These are phyloP conservation scores for Anabacerthia variegaticeps DNA, from an alignment of 2,797 vertebrate genomes.

Conservation along the genomic window DNA sequence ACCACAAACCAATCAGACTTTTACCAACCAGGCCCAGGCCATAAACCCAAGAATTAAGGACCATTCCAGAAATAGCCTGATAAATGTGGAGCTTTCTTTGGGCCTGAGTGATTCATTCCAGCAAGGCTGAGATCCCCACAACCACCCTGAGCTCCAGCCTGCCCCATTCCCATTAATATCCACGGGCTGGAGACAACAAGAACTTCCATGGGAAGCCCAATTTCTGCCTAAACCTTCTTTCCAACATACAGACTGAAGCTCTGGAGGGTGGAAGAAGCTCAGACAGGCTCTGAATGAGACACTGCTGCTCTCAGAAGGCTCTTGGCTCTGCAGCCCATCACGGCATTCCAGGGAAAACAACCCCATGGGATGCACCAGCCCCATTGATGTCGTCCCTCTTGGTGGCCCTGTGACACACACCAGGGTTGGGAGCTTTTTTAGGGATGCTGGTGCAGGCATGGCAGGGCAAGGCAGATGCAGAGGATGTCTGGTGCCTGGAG, in stretches of 20 bases:
- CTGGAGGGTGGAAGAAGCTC: neutral
- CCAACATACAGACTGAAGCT: neutral
- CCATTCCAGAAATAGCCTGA: neutral
- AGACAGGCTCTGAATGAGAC: neutral
- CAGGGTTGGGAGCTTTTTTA: neutral
- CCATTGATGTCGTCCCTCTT: too few species aligned
- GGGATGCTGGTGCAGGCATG: neutral
- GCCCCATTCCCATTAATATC: neutral
- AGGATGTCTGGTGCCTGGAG: neutral
- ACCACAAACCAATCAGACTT: neutral
- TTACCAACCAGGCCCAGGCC: neutral
- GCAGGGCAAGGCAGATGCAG: neutral
- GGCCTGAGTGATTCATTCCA: neutral
- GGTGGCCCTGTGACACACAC: neutral
- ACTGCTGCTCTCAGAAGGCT: neutral
- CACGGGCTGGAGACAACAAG: neutral
- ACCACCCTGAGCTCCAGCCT: neutral
- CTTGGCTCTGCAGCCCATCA: neutral
- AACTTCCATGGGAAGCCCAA: neutral
- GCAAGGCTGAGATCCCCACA: neutral
- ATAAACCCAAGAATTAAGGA: neutral
- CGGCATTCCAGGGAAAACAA: neutral
- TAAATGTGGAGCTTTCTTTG: neutral
- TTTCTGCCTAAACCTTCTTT: neutral
- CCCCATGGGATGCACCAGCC: fast-evolving